Evolutionary conservation across 2,888 invertebrate genomes (phyloP), one percentile per base, ranked within the genome.

Genomic region (Melinaea marsaeus): DNA sequence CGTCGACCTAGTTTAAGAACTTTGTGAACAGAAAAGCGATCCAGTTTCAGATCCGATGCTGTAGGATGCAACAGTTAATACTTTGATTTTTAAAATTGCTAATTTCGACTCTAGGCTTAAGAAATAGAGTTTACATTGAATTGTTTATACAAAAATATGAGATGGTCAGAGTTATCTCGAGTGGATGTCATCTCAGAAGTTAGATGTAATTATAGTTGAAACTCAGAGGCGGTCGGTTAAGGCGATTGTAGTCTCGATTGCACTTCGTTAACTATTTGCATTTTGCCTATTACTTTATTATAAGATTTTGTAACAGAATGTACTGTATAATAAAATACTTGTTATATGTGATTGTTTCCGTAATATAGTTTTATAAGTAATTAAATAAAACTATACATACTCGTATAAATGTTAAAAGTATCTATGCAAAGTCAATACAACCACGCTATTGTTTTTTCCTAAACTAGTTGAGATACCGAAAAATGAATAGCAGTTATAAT

Each of bases 171-270:
- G 81, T 85, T 83, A 86, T 84, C 82, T 84, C 73, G 77, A 82
- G 77, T 76, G 75, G 81, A 77, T 83, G 84, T 84, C 85, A 84
- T 85, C 85, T 84, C 80, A 76, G 79, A 85, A 85, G 85, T 86
- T 85, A 80, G 81, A 81, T 85, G 87, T 86, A 86, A 87, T 87
- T 86, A 86, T 86, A 86, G 82, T 86, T 83, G 81, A 75, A 78
- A 79, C 78, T 72, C 77, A 73, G 77, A 76, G 78, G 74, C 79
- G 76, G 76, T 77, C 83, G 76, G 81, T 80, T 80, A 75, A 78
- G 80, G 79, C 79, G 82, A 84, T 80, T 81, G 80, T 77, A 78
- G 80, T 80, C 66, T 57, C 66, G 62, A 80, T 79, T 79, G 80
- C 81, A 83, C 75, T 83, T 82, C 69, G 70, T 72, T 68, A 80